phyloP scores from a whole-genome alignment of 2,797 vertebrate species.

The Acropternis orthonyx region DNA sequence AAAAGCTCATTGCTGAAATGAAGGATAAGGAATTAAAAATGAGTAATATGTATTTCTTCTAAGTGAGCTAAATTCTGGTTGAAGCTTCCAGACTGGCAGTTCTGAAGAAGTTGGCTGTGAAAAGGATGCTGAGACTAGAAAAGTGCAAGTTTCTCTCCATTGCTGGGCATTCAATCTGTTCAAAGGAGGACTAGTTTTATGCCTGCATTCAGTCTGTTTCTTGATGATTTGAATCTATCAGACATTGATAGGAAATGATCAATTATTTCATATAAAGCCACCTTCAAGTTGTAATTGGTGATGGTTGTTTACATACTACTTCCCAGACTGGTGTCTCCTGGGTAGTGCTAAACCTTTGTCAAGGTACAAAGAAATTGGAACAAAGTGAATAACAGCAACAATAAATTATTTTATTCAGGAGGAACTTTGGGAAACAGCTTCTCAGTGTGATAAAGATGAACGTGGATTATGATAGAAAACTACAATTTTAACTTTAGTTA shows the following conservation, averaged over 20 bases:
- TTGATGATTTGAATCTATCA: not conserved
- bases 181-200: not conserved
- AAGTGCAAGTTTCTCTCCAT: not conserved
- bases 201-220: not conserved
- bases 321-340: not conserved
- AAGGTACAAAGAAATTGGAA: not conserved
- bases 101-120: not conserved
- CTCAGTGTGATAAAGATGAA: not conserved
- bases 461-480: not conserved
- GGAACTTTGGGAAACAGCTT: not conserved
- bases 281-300: not conserved
- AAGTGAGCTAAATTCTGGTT: not conserved
- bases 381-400: not conserved
- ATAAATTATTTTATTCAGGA: not conserved
- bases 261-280: not conserved
- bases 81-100: not conserved
- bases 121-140: not conserved
- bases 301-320: not conserved
- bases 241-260: not conserved
- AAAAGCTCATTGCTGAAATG: not conserved
- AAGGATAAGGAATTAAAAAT: conserved; percentile 6
- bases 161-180: fast-evolving
- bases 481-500: not conserved
- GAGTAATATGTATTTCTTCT: not conserved
- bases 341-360: not conserved